Conservation (phyloP, 2,113 vertebrate genomes). For the Dipodomys ordii region DNA sequence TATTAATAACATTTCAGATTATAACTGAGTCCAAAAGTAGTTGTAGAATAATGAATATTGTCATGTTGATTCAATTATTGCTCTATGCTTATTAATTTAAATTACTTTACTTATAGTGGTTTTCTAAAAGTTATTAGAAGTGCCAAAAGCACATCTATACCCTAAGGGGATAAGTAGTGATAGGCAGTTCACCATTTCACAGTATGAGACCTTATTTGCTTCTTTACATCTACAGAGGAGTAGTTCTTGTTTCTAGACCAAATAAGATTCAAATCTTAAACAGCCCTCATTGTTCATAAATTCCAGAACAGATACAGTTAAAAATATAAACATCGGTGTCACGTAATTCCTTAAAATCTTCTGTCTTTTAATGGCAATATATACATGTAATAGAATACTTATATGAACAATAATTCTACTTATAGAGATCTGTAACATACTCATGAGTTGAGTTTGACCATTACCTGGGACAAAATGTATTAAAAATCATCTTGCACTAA, state of each 20-base stretch:
- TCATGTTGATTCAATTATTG: background rate
- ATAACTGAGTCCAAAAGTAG: background rate
- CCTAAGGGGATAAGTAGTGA: background rate
- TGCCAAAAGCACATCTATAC: background rate
- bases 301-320: background rate
- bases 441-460: background rate
- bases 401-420: background rate
- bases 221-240: background rate
- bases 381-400: background rate
- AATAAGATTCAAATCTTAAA: constrained; percentile 11
- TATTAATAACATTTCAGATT: background rate
- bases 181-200: background rate
- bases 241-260: background rate
- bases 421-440: background rate
- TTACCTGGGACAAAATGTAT: background rate
- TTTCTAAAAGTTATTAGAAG: background rate
- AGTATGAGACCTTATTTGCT: background rate
- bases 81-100: background rate
- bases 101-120: background rate
- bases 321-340: background rate
- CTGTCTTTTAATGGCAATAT: background rate
- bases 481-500: background rate
- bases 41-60: background rate
- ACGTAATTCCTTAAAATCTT: background rate
- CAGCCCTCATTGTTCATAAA: background rate